Percentiles rank a stretch among this genome's conserved stretches.
Conservation (phyloP, 2,113 vertebrate genomes). For the Progne subis region DNA sequence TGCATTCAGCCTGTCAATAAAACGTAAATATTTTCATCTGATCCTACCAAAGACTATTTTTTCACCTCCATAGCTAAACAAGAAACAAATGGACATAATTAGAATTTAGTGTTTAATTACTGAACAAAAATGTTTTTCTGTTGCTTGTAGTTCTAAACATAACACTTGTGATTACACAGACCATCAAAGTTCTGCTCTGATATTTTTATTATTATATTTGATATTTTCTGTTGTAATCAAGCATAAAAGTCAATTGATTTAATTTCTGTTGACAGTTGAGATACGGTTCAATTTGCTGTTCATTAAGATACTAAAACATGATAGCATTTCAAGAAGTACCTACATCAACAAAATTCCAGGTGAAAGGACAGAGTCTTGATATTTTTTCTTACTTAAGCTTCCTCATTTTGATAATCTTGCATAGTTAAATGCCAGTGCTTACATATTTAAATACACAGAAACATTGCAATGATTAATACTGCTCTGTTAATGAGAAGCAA, state of each 20-base stretch:
- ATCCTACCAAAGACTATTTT: background rate
- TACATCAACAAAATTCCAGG: conserved; percentile 3
- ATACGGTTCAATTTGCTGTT: background rate
- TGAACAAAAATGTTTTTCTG: background rate
- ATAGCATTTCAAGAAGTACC: background rate
- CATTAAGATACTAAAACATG: background rate
- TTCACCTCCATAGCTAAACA: background rate
- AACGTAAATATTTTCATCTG: background rate
- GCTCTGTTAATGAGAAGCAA: conserved; percentile 63
- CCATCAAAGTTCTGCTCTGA: background rate
- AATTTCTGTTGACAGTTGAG: background rate
- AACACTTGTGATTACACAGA: background rate
- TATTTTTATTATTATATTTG: background rate
- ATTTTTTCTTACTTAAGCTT: background rate
- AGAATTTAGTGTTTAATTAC: background rate
- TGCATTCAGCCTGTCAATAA: background rate
- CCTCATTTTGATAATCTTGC: conserved; percentile 12
- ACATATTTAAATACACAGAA: background rate
- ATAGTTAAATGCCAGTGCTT: conserved; percentile 20
- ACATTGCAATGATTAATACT: conserved; percentile 41
- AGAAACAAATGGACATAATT: background rate
- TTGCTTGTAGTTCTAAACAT: background rate
- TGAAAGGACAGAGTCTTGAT: background rate
- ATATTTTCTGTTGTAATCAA: background rate
- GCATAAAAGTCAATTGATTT: background rate